Base-by-base conservation (phyloP, 2,888 invertebrate genomes). In the Acheta domesticus region DNA sequence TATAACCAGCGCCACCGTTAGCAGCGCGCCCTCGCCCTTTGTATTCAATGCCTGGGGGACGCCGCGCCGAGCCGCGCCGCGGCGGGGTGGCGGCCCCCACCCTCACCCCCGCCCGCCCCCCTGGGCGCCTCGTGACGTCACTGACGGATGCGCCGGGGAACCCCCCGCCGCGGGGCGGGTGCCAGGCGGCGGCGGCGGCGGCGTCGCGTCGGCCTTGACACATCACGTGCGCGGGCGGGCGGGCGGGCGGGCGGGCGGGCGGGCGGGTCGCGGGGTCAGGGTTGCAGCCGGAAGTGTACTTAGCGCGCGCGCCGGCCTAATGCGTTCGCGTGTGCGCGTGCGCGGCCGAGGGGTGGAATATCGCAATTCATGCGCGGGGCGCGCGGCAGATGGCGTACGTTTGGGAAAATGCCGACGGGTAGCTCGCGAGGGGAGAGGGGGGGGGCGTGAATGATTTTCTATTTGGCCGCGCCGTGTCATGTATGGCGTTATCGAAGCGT, bases 21-120 rank as follows among this genome's bases (percentile, higher is more conserved):
- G 36, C 36, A 4, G 36, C 16, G 62, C 62, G 16, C 62, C n/a
- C 62, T 62, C 62, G 62, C 62, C 62, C 62, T 62, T 62, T 62
- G 62, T 62, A 62, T 62, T 62, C 62, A 62, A 62, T 62, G 62
- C 62, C 62, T 62, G 62, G 62, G 62, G 62, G 62, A 62, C 62
- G 62, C n/a, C n/a, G 16, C 16, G 0, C 23, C 23, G 23, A 2
- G 23, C 23, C 23, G 23, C 23, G 23, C 23, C 23, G 23, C 23
- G 12, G 62, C 14, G 3, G 14, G 62, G 19, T 62, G 62, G 12
- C 16, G 1, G 3, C 62, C 16, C 14, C 1, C 62, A 1, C 62
- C n/a, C n/a, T 62, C 36, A 8, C 4, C 36, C 36, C 36, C 23
- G 2, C 36, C 23, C 23, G 62, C 19, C 62, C n/a, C 62, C 62